A percentile compares a stretch with the other conserved stretches of the same genome.
Conservation (phyloP, 2,113 vertebrate genomes). For the Eulemur rufifrons region DNA sequence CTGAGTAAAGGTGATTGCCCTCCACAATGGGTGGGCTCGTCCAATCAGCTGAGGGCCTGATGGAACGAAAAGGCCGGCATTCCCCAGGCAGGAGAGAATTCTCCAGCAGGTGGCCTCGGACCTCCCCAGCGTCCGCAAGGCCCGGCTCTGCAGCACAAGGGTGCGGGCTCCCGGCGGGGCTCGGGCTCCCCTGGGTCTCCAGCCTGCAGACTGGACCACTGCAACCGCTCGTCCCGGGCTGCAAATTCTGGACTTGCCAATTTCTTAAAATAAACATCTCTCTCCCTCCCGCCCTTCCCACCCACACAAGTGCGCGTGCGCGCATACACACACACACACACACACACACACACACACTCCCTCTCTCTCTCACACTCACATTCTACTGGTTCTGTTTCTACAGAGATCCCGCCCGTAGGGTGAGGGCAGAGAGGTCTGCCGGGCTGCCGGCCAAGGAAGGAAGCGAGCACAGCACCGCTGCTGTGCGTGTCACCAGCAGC, state of each 20-base stretch:
- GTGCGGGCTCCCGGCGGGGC: neutral
- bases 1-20: neutral
- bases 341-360: neutral
- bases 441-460: neutral
- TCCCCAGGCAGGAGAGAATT: neutral
- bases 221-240: no score
- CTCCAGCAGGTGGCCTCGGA: neutral
- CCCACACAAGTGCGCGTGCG: accelerated
- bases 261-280: no score
- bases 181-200: neutral
- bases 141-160: neutral
- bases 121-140: neutral
- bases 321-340: accelerated
- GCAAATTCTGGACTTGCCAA: neutral
- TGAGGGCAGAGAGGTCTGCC: neutral
- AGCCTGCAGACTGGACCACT: neutral
- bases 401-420: neutral
- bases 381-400: neutral
- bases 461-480: no score
- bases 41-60: neutral
- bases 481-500: neutral
- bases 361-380: neutral
- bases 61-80: neutral
- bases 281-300: neutral
- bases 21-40: neutral